Evolutionary conservation across 1,140 invertebrate species (phyloP), one percentile per base, ranked within the genome.

Genomic region (Euschistus heros): DNA sequence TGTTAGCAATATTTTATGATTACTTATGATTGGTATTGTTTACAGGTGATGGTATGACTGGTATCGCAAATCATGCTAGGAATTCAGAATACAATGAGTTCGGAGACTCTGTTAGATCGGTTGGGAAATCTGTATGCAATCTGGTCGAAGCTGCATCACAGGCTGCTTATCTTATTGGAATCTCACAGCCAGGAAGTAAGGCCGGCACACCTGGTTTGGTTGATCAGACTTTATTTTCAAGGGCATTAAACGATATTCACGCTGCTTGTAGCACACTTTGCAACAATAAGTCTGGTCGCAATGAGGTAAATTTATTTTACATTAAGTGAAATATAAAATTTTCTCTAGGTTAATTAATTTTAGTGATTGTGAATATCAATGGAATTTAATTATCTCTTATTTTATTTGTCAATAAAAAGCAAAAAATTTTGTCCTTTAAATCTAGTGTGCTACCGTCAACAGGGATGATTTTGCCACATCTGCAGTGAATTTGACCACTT

Each of bases 71-170:
- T 70, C 85, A 91, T 71, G 94, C 94, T 2, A 93, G 95, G 74
- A 84, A 88, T 68, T 87, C 86, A 1, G 89, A 95, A 68, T 85
- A 90, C 72, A 88, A 93, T 67, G 83, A 87, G 63, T 96, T 98
- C 77, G 86, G 88, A n/a, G 82, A 87, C 66, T 85, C 91, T 13
- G 91, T 97, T 0, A 83, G 85, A 66, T 84, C 83, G 52, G 93
- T 93, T 4, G 90, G 92, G 10, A 80, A 82, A 50, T 89, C 92
- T 1, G 92, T 98, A 52, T 94, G 92, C 74, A 91, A 90, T 0
- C 76, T 98, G 3, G 87, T 96, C n/a, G 94, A 98, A 78, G 89
- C 91, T 64, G 87, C 93, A 6, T 91, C 92, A 15, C 89, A 97
- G 78, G 89, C 94, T 20, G 93, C 94, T 0, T 98, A 98, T 73